Evolutionary conservation across 2,797 vertebrate species (phyloP), one percentile per base, ranked within the genome.

Genomic region (Rhinophrynus dorsalis): DNA sequence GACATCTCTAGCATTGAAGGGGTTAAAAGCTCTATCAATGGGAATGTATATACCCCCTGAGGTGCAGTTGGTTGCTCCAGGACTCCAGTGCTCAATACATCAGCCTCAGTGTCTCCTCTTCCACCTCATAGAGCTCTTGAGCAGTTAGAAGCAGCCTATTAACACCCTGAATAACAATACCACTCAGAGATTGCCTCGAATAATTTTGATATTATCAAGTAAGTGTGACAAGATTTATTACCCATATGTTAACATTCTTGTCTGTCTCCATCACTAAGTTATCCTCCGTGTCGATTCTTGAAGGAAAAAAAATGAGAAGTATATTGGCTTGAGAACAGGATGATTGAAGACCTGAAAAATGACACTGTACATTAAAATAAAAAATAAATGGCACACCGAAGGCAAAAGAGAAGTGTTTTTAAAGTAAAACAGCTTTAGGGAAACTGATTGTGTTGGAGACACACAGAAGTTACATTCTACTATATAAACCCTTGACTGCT

Each of bases 191-290:
- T 63, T 70, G 45, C 38, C 54, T 52, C 56, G 57, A 61, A 45
- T 70, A 55, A 70, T 70, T 37, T 56, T 62, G 58, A 55, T 70
- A 38, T 44, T 29, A 62, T 54, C 67, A 69, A 70, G 27, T 54
- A 15, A 61, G 47, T 61, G 58, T 70, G 58, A 47, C 38, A 47
- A 62, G 58, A 70, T 69, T 69, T 70, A 70, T 70, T 63, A 48
- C 48, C 58, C 67, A 47, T 56, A 50, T 63, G 67, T 62, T 55
- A 27, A 61, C 37, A 51, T 37, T 20, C 67, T 33, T 61, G 67
- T 23, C 37, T 55, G 57, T 44, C 58, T 27, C 20, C 38, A 70
- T 70, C 27, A 70, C 57, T 7, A 37, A 70, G 27, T 32, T 38
- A 69, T 69, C 38, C 37, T 44, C 67, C 29, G 15, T 70, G 38